These are phyloP conservation scores for Caerostris extrusa DNA, from an alignment of 1,140 invertebrate genomes.

Conservation along the genomic window DNA sequence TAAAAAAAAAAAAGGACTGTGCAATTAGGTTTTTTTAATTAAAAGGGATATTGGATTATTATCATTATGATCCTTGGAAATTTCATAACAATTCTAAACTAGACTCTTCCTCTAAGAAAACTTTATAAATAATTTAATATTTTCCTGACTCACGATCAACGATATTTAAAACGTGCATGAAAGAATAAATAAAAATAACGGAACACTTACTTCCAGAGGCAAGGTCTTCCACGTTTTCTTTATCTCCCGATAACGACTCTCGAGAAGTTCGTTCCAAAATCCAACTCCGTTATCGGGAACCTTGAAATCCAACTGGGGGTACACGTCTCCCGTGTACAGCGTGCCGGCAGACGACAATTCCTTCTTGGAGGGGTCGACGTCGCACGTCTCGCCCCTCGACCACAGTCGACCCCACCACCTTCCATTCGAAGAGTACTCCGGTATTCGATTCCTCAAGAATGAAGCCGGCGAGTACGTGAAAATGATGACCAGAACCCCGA, in stretches of 20 bases:
- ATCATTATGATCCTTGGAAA: too few relatives aligned
- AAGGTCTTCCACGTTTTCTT: conserved; percentile 63
- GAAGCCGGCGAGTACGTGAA: background rate
- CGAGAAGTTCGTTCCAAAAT: conserved; percentile 61
- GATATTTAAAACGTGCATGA: too few relatives aligned
- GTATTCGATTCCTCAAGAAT: background rate
- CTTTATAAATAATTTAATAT: too few relatives aligned
- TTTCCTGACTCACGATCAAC: too few relatives aligned
- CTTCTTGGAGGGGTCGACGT: background rate
- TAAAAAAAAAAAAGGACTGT: too few relatives aligned
- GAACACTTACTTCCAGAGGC: conserved; percentile 50
- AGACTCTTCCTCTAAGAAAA: too few relatives aligned
- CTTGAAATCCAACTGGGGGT: conserved; percentile 55
- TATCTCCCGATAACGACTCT: conserved; percentile 62
- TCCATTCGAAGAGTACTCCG: background rate
- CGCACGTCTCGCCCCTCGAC: background rate
- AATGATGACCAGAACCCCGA: background rate
- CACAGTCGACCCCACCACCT: conserved; percentile 33
- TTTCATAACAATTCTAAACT: too few relatives aligned
- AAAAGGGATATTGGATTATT: too few relatives aligned
- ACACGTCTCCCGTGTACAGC: conserved; percentile 27
- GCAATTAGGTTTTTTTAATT: too few relatives aligned
- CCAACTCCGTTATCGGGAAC: conserved; percentile 55
- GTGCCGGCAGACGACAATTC: background rate
- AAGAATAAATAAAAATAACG: background rate